Conservation (phyloP, 2,888 invertebrate species). For the Eupithecia dodoneata region DNA sequence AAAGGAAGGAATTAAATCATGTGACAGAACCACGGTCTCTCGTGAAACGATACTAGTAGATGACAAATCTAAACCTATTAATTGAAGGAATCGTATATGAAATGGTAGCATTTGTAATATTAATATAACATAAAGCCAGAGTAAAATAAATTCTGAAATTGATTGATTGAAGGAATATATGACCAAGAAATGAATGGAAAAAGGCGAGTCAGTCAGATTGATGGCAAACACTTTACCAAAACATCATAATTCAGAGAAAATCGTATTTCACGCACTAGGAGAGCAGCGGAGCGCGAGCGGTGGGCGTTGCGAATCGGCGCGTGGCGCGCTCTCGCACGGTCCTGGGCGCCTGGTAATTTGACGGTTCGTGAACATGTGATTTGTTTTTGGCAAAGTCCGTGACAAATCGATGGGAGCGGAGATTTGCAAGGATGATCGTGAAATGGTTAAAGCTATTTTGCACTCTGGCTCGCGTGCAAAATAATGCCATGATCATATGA, state of each 20-base stretch:
- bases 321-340: conserved; percentile 28
- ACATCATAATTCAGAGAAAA: conserved; percentile 48
- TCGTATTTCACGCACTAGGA: conserved; percentile 65
- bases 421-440: conserved; percentile 7
- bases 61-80: background rate
- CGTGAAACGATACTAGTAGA: background rate
- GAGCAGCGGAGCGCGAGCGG: conserved; percentile 53
- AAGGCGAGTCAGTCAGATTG: conserved; percentile 11
- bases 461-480: background rate
- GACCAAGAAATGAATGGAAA: background rate
- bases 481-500: background rate
- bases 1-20: conserved; percentile 28
- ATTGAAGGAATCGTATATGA: background rate
- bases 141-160: background rate
- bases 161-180: background rate
- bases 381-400: conserved; percentile 28
- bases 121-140: background rate
- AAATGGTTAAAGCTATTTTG: background rate
- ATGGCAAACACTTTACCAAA: conserved; percentile 35
- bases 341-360: conserved; percentile 37
- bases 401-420: conserved; percentile 18
- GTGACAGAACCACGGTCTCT: background rate
- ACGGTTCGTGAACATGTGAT: conserved; percentile 36
- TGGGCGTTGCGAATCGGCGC: conserved; percentile 47
- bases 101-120: background rate